A percentile compares a stretch with the other conserved stretches of the same genome.
Evolutionary conservation across 1,140 invertebrate species (phyloP).

Genomic region (Panonychus citri): DNA sequence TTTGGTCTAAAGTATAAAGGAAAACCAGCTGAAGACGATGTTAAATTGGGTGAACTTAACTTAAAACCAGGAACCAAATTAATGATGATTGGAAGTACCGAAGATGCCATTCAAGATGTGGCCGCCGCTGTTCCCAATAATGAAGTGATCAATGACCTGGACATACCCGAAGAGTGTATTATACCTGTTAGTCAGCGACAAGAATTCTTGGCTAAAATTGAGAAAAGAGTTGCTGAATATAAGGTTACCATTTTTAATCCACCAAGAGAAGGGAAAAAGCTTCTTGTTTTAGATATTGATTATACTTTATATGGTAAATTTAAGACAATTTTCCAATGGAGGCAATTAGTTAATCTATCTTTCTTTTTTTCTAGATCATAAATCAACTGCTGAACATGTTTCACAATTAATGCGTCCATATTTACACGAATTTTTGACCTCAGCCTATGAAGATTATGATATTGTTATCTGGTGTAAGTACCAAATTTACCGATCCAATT

Average conservation of each 20-base stretch:
- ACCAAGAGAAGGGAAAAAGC: slow-evolving; percentile 49
- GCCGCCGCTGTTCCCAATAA: slow-evolving; percentile 45
- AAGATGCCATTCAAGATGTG: slow-evolving; percentile 63
- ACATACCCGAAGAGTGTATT: slow-evolving; percentile 38
- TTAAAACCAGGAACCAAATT: slow-evolving; percentile 45
- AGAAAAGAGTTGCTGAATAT: slow-evolving; percentile 60
- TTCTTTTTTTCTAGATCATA: slow-evolving; percentile 39
- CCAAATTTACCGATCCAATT: slow-evolving; percentile 17
- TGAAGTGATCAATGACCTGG: slow-evolving; percentile 60
- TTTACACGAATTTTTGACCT: slow-evolving; percentile 75
- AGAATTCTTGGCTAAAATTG: slow-evolving; percentile 35
- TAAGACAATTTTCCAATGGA: not conserved
- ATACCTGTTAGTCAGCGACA: slow-evolving; percentile 56
- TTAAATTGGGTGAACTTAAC: slow-evolving; percentile 10
- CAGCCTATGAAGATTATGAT: slow-evolving; percentile 52
- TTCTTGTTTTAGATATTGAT: slow-evolving; percentile 86
- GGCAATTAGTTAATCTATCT: not conserved
- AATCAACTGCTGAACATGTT: slow-evolving; percentile 64
- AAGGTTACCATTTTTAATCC: slow-evolving; percentile 57
- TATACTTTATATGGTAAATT: slow-evolving; percentile 42
- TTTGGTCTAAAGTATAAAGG: slow-evolving; percentile 48
- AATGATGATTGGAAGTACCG: slow-evolving; percentile 89
- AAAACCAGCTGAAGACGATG: slow-evolving; percentile 13
- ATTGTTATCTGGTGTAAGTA: slow-evolving; percentile 33
- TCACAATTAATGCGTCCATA: slow-evolving; percentile 79